A percentile compares a stretch with the other conserved stretches of the same genome.
phyloP scores from a whole-genome alignment of 1,140 invertebrate species.

The Drosophila nigrodunni region DNA sequence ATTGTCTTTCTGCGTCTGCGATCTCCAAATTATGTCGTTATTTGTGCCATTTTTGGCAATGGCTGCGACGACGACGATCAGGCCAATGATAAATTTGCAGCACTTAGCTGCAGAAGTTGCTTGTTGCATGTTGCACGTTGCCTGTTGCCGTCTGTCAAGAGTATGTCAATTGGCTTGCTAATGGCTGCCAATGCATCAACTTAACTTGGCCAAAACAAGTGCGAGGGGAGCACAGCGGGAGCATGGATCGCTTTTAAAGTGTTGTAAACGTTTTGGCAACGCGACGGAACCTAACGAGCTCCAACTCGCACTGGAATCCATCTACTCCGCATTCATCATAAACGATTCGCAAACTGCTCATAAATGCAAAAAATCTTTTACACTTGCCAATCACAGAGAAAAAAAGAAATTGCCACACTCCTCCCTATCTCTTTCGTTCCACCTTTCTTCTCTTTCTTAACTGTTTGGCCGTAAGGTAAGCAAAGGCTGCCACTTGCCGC shows the following conservation, averaged over 20 bases:
- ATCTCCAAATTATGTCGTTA: conserved; percentile 80
- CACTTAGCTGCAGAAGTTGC: conserved; percentile 61
- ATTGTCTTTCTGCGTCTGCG: conserved; percentile 45
- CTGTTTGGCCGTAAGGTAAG: conserved; percentile 8
- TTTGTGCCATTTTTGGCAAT: conserved; percentile 81
- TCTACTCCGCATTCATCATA: conserved; percentile 69
- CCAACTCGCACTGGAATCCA: conserved; percentile 23
- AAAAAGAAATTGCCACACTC: not conserved
- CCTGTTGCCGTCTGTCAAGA: conserved; percentile 49
- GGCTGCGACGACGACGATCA: conserved; percentile 40
- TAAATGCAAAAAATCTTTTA: conserved; percentile 49
- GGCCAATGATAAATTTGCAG: conserved; percentile 72
- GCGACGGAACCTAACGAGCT: conserved; percentile 66
- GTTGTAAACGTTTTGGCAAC: conserved; percentile 73
- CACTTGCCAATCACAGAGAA: conserved; percentile 49
- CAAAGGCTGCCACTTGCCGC: conserved; percentile 39
- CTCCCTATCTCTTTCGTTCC: not conserved
- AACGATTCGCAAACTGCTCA: conserved; percentile 48
- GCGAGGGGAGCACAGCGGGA: not conserved
- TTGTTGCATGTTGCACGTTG: conserved; percentile 32
- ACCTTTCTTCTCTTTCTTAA: not conserved
- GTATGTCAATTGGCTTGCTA: conserved; percentile 80
- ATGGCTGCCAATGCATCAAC: conserved; percentile 71
- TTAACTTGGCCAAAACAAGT: conserved; percentile 16
- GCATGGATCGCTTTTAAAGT: conserved; percentile 59